These are phyloP conservation scores for Alsophila aescularia DNA, from an alignment of 2,888 invertebrate genomes.

Conservation along the genomic window DNA sequence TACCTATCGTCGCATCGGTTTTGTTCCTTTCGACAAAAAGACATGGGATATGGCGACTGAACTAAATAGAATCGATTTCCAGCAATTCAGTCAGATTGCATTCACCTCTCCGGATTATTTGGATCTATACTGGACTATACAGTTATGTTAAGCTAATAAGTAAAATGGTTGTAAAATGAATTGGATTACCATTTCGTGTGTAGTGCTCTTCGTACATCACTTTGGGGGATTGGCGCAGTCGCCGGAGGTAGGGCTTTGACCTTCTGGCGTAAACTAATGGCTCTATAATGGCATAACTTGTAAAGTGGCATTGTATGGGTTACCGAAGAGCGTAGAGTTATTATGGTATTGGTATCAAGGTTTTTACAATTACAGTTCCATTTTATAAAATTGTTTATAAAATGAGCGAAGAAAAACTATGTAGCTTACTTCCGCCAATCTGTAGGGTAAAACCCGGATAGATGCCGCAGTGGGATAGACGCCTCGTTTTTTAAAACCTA, in stretches of 20 bases:
- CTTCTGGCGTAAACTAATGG: constrained; percentile 42
- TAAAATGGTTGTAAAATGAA: constrained; percentile 45
- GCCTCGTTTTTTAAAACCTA: too few relatives aligned
- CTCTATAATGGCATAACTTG: constrained; percentile 18
- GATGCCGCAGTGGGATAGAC: too few relatives aligned
- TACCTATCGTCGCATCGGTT: not conserved
- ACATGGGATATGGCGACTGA: constrained; percentile 14
- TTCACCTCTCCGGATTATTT: not conserved
- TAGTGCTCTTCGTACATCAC: constrained; percentile 45
- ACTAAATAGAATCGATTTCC: constrained; percentile 16
- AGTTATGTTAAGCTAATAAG: constrained; percentile 28
- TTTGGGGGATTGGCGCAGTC: constrained; percentile 57
- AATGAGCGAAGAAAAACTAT: too few relatives aligned
- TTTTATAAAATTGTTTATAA: not conserved
- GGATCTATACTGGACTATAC: not conserved
- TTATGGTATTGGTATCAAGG: constrained; percentile 5
- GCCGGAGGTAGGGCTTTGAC: constrained; percentile 42
- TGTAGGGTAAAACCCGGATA: too few relatives aligned
- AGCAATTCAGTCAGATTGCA: constrained; percentile 11
- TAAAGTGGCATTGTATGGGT: constrained; percentile 12
- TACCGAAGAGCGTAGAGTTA: constrained; percentile 5
- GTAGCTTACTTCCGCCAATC: too few relatives aligned
- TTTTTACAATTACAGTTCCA: not conserved
- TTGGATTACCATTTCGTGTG: constrained; percentile 54
- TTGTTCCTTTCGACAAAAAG: constrained; percentile 6